phyloP scores from a whole-genome alignment of 1,140 invertebrate genomes.

The Drosophila orena region DNA sequence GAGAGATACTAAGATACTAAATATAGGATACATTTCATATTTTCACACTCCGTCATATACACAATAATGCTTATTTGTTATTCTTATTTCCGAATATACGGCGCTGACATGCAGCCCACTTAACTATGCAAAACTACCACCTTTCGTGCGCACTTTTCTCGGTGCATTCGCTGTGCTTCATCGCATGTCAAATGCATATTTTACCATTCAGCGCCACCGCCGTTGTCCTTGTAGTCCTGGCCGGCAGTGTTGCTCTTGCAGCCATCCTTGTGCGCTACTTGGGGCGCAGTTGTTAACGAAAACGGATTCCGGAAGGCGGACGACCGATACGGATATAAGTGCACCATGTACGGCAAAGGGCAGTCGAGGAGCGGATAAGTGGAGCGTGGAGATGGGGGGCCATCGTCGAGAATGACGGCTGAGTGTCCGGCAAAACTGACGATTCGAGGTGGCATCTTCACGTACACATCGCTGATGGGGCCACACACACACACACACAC shows the following conservation, averaged over 20 bases:
- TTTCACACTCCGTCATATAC: no score
- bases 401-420: constrained; percentile 27
- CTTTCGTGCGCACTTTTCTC: constrained; percentile 13
- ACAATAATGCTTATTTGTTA: no score
- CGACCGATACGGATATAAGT: constrained; percentile 53
- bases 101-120: neutral
- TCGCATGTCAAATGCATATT: constrained; percentile 81
- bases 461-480: constrained; percentile 40
- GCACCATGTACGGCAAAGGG: constrained; percentile 16
- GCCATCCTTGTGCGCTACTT: constrained; percentile 37
- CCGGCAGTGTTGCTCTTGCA: constrained; percentile 8
- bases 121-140: constrained; percentile 16
- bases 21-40: no score
- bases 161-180: constrained; percentile 53
- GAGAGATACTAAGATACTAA: no score
- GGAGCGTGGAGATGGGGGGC: neutral
- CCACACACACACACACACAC: constrained; percentile 27
- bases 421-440: constrained; percentile 26
- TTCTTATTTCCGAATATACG: no score
- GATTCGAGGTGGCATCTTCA: constrained; percentile 49
- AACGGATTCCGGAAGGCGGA: constrained; percentile 55
- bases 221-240: constrained; percentile 32
- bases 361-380: neutral
- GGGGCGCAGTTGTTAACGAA: constrained; percentile 57
- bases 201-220: constrained; percentile 45